Evolutionary conservation across 2,113 vertebrate genomes (phyloP).

Genomic region (Rousettus leschenaultii): DNA sequence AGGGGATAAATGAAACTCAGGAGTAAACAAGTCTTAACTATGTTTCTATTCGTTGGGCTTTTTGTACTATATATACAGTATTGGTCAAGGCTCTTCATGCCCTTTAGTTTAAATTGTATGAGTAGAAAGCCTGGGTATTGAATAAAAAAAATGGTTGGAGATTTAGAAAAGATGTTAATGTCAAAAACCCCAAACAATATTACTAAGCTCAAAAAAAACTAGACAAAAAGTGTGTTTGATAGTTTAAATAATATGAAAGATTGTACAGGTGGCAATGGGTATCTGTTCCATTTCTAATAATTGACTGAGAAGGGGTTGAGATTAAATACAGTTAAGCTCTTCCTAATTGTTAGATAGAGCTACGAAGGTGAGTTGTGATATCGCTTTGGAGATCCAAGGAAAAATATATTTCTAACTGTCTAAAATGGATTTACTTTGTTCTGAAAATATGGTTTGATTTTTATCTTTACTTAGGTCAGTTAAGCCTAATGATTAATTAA

Average conservation of each 20-base stretch:
- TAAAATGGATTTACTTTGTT: neutral
- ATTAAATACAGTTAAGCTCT: neutral
- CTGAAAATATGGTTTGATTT: neutral
- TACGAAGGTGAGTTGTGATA: neutral
- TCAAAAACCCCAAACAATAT: neutral
- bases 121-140: neutral
- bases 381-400: neutral
- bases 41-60: neutral
- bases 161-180: neutral
- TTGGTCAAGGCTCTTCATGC: neutral
- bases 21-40: neutral
- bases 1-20: neutral
- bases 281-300: neutral
- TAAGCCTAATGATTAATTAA: neutral
- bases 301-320: neutral
- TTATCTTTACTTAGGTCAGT: neutral
- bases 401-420: neutral
- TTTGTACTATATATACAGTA: neutral
- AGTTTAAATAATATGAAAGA: constrained; percentile 6
- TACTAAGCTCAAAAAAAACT: neutral
- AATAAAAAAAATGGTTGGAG: neutral
- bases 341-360: neutral
- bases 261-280: neutral
- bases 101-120: neutral
- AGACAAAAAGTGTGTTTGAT: neutral